Base-by-base conservation (phyloP, 2,888 invertebrate genomes). In the Pilophorus perplexus region DNA sequence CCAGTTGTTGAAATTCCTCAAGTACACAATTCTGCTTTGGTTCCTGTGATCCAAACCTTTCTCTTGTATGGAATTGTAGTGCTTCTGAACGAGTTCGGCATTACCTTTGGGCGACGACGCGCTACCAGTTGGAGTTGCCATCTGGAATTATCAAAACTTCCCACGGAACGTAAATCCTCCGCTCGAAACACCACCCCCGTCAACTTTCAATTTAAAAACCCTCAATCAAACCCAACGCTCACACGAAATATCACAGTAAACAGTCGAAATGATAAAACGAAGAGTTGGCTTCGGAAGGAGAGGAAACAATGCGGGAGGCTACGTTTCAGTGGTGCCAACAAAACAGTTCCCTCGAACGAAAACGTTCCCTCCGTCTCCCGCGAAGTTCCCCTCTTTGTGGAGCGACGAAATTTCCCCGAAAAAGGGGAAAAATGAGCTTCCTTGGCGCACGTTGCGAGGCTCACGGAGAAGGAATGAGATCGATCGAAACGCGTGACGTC, bases 1-100 rank as follows among this genome's bases (percentile, higher is more conserved):
- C 98, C 98, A 99, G 78, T 99, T 99, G 78, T 99, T 99, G 76
- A 98, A 96, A 79, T 97, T 99, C 72, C 99, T 83, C 80, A 99
- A 83, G 76, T 90, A 88, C 74, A 92, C 89, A 73, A 99, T 99
- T 23, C 93, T 85, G 23, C 96, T 96, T 74, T 91, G 87, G 71
- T 85, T 85, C 52, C 99, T 42, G 16, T 65, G 64, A 18, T 60
- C 68, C 10, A 71, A 54, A 2, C 71, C 71, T 67, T 69, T 71
- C 72, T 94, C 90, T 77, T 89, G 85, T 8, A 96, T 78, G 60
- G 86, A 84, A 78, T 99, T 99, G 77, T 99, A 99, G 79, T 99
- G 97, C 2, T 87, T 84, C 1, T 96, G 96, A 0, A 99, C 94
- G 5, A 62, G 33, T 62, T 62, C 62, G 20, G 62, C 62, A 48